phyloP scores from a whole-genome alignment of 2,888 invertebrate species.

The Adineta ricciae region DNA sequence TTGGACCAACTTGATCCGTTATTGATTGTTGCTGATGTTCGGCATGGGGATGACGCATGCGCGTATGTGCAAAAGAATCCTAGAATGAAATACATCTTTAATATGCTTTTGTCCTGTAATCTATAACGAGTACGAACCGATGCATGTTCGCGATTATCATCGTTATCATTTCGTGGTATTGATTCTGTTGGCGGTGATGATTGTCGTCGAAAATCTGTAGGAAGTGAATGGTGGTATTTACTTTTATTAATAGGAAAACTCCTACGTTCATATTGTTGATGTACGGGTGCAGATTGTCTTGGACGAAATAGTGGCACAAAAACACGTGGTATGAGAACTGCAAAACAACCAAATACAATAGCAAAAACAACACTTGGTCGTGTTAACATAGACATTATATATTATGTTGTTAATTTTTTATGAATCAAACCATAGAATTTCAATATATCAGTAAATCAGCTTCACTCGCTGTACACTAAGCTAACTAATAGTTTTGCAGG shows the following conservation, averaged over 20 bases:
- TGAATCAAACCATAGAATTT: background rate
- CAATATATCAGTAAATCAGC: background rate
- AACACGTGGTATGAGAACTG: slow-evolving; percentile 30
- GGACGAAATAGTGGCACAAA: slow-evolving; percentile 26
- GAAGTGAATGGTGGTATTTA: background rate
- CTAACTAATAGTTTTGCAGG: background rate
- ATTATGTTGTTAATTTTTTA: background rate
- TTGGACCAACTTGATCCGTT: background rate
- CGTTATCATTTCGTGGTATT: background rate
- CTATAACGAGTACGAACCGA: background rate
- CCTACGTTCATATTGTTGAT: background rate
- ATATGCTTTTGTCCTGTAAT: background rate
- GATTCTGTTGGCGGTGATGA: no score
- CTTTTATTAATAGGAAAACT: background rate
- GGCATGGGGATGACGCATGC: no score
- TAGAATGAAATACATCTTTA: background rate
- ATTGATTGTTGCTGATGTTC: background rate
- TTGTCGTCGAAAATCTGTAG: background rate
- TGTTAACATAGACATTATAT: background rate
- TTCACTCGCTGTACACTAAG: no score
- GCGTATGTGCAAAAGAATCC: background rate
- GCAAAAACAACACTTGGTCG: slow-evolving; percentile 24
- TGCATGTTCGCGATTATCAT: background rate
- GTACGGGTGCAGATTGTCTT: background rate
- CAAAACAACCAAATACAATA: slow-evolving; percentile 29